Conservation (phyloP, 2,113 vertebrate genomes). For the Trematomus loennbergii region DNA sequence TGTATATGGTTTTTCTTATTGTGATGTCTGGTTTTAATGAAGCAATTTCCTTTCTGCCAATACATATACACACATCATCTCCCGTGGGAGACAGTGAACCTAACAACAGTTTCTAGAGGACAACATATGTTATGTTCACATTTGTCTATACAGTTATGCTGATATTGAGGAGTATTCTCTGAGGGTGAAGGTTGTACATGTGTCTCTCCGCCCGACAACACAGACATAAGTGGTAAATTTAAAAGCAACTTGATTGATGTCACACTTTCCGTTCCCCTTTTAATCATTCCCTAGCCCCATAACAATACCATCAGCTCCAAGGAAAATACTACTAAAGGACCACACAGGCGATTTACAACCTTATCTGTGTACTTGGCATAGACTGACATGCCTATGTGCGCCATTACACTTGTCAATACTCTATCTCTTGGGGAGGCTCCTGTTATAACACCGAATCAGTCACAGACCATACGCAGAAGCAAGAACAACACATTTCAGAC, state of each 20-base stretch:
- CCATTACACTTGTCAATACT: conserved; percentile 46
- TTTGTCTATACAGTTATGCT: not conserved
- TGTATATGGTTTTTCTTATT: too few relatives aligned
- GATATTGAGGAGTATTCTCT: conserved; percentile 8
- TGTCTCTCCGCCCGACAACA: conserved; percentile 39
- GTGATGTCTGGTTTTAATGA: too few relatives aligned
- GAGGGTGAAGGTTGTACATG: conserved; percentile 28
- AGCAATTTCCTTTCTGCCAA: too few relatives aligned
- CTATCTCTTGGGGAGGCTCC: conserved; percentile 22
- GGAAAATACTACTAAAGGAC: conserved; percentile 39
- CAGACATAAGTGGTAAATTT: conserved; percentile 57
- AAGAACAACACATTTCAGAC: conserved; percentile 29
- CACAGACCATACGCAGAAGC: conserved; percentile 25
- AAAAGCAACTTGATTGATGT: conserved; percentile 65
- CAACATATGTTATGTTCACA: not conserved
- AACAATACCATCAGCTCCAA: conserved; percentile 59
- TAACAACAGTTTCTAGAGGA: too few relatives aligned
- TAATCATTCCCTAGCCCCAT: conserved; percentile 51
- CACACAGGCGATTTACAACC: conserved; percentile 37
- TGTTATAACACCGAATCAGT: conserved; percentile 41
- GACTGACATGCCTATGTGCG: conserved; percentile 25
- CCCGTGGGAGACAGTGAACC: too few relatives aligned
- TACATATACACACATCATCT: too few relatives aligned
- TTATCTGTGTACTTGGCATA: conserved; percentile 50
- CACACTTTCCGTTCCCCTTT: conserved; percentile 33